Conservation (phyloP, 2,113 vertebrate genomes). For the Himantopus leucocephalus region DNA sequence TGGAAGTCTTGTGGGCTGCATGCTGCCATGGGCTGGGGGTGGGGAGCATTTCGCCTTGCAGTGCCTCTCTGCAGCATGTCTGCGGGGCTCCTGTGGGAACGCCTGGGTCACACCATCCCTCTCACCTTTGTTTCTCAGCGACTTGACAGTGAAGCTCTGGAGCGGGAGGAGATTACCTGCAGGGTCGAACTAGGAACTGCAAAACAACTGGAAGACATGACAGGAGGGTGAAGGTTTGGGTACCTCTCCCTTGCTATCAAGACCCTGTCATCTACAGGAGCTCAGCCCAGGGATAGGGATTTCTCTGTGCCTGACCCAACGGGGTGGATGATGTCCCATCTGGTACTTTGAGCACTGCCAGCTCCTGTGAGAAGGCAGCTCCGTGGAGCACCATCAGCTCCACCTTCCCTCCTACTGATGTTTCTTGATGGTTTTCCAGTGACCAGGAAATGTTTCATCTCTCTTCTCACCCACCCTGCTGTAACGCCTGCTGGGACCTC, state of each 20-base stretch:
- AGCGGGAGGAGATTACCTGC: slow-evolving; percentile 67
- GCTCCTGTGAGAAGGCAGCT: not conserved
- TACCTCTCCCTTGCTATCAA: not conserved
- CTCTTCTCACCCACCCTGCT: not conserved
- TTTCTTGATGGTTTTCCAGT: not conserved
- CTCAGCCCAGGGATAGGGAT: not conserved
- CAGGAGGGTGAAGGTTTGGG: not conserved
- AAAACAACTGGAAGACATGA: not conserved
- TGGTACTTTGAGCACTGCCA: not conserved
- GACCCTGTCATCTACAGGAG: not conserved
- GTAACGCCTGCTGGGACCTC: not conserved
- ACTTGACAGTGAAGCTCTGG: slow-evolving; percentile 96
- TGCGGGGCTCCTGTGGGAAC: not conserved
- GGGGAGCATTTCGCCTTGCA: not conserved
- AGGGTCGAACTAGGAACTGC: slow-evolving; percentile 58
- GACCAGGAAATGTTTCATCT: not conserved
- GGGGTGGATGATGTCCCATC: not conserved
- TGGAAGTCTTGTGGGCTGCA: not conserved
- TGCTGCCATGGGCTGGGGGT: not conserved
- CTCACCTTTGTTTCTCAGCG: slow-evolving; percentile 75
- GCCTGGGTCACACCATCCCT: not conserved
- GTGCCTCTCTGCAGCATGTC: not conserved
- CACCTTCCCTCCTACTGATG: not conserved
- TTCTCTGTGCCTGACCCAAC: not conserved
- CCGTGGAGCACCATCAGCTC: not conserved